Percentiles rank a stretch among this genome's conserved stretches.
These are phyloP conservation scores for Zaprionus inermis DNA, from an alignment of 1,140 invertebrate genomes.

Conservation along the genomic window DNA sequence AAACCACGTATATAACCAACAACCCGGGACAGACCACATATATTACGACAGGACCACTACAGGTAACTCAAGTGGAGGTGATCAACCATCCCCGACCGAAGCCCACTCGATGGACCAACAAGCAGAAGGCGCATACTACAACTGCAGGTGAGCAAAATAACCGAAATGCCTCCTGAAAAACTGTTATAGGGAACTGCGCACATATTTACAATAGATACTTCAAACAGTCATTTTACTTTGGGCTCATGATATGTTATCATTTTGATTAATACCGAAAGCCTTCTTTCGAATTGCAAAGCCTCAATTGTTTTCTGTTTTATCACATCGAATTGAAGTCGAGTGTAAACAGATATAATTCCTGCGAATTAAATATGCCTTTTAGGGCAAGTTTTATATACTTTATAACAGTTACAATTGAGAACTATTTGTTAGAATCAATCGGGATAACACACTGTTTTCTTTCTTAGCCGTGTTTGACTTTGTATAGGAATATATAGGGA, in stretches of 20 bases:
- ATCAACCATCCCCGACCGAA: background rate
- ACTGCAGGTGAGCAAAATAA: constrained; percentile 10
- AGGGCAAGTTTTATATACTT: background rate
- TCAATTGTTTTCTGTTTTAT: constrained; percentile 1
- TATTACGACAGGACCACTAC: constrained; percentile 1
- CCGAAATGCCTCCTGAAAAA: background rate
- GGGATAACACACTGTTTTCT: background rate
- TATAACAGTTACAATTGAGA: too few relatives aligned
- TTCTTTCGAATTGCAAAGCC: background rate
- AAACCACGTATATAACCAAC: constrained; percentile 6
- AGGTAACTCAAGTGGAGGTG: constrained; percentile 17
- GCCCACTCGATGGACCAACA: background rate
- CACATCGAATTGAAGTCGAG: background rate
- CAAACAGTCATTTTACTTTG: background rate
- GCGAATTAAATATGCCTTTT: background rate
- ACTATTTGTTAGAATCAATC: background rate
- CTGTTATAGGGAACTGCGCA: background rate
- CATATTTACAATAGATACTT: background rate
- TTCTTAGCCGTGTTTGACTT: background rate
- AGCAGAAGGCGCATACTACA: background rate
- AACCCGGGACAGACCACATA: constrained; percentile 10
- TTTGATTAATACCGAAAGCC: background rate
- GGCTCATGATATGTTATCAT: background rate
- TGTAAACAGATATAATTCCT: background rate
- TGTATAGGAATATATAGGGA: background rate